These are phyloP conservation scores for Eupithecia inturbata DNA, from an alignment of 2,888 invertebrate genomes.

Conservation along the genomic window DNA sequence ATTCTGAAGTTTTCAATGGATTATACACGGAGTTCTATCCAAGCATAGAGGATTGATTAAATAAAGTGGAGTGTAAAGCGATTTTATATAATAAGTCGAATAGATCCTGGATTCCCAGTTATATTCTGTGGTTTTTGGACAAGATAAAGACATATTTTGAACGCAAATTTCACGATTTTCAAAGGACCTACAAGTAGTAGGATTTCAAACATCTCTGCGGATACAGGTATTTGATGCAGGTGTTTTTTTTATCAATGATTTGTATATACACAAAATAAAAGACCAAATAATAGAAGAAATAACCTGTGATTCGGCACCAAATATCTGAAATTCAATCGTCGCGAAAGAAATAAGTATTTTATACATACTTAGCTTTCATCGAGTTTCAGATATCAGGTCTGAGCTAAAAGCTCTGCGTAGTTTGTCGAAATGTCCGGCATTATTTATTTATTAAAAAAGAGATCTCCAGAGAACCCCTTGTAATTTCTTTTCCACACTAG, in stretches of 20 bases:
- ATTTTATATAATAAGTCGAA: not conserved
- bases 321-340: slow-evolving; percentile 32
- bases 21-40: not conserved
- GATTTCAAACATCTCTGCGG: not conserved
- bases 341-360: slow-evolving; percentile 32
- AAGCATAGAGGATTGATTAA: not conserved
- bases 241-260: slow-evolving; percentile 1
- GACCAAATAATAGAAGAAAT: slow-evolving; percentile 16
- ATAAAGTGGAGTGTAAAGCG: not conserved
- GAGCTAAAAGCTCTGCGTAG: not conserved
- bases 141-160: not conserved
- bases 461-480: not conserved
- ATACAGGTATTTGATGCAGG: too few relatives aligned
- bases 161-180: not conserved
- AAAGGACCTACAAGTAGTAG: not conserved
- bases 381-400: not conserved
- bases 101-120: not conserved
- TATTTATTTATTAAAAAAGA: slow-evolving; percentile 1
- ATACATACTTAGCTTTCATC: not conserved
- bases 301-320: slow-evolving; percentile 26
- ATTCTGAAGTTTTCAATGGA: slow-evolving; percentile 5
- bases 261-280: slow-evolving; percentile 3
- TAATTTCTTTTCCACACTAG: slow-evolving; percentile 4
- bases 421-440: not conserved
- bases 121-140: not conserved